Percentiles rank a stretch among this genome's conserved stretches.
phyloP scores from a whole-genome alignment of 2,113 vertebrate genomes.

The Gallinago media region DNA sequence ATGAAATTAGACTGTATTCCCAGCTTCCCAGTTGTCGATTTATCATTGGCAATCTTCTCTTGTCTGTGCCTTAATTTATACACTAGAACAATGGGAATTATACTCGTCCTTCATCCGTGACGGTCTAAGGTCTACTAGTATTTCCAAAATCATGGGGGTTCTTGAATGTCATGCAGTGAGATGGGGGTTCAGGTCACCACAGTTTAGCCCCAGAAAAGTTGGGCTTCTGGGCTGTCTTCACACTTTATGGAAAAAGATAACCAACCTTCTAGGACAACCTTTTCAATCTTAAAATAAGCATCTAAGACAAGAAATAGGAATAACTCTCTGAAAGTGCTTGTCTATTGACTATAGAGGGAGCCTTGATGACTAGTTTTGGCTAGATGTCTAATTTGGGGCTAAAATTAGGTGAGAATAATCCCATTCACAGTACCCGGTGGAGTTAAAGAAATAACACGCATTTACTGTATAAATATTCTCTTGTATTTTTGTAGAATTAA shows the following conservation, averaged over 20 bases:
- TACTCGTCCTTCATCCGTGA: not conserved
- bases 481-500: not conserved
- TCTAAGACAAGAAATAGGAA: constrained; percentile 4
- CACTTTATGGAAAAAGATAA: not conserved
- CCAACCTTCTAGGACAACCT: not conserved
- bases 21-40: not conserved
- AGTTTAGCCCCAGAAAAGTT: not conserved
- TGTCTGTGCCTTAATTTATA: not conserved
- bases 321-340: constrained; percentile 9
- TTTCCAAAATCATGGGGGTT: not conserved
- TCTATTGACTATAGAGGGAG: constrained; percentile 17
- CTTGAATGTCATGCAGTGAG: not conserved
- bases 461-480: not conserved
- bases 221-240: not conserved
- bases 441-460: not conserved
- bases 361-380: constrained; percentile 25
- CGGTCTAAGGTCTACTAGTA: fast-evolving
- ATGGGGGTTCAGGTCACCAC: not conserved
- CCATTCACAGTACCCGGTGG: not conserved
- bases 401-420: constrained; percentile 27
- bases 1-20: not conserved
- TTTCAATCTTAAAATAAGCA: constrained; percentile 29
- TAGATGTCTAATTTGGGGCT: constrained; percentile 26
- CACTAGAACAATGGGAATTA: not conserved
- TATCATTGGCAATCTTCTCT: not conserved